phyloP scores from a whole-genome alignment of 2,113 vertebrate species.

The Dasyurus viverrinus region DNA sequence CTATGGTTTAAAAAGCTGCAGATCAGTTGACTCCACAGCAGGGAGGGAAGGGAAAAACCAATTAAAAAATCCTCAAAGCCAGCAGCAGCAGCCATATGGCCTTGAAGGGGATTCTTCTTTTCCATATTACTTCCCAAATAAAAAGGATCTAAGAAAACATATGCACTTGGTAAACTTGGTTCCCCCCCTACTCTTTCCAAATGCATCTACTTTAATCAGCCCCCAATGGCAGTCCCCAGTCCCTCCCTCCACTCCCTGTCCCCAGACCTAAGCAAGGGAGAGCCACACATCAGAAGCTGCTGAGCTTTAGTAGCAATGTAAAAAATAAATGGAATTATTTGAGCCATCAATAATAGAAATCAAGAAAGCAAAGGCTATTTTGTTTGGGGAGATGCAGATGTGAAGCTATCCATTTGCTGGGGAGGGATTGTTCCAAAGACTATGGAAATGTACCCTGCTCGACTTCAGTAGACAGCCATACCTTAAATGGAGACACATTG shows the following conservation, averaged over 20 bases:
- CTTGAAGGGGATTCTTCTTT: background rate
- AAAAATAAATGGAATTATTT: background rate
- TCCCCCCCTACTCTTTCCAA: background rate
- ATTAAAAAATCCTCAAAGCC: background rate
- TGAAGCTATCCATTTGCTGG: rapidly evolving
- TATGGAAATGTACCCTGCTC: background rate
- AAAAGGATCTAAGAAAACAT: background rate
- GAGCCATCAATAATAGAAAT: rapidly evolving
- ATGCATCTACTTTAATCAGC: background rate
- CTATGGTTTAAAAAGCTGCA: background rate
- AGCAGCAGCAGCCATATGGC: background rate
- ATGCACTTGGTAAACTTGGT: background rate
- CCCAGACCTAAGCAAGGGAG: background rate
- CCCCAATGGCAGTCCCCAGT: background rate
- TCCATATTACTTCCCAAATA: background rate
- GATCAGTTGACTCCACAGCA: background rate
- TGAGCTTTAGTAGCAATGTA: background rate
- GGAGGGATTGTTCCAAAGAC: rapidly evolving
- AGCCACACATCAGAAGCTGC: background rate
- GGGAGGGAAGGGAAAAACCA: background rate
- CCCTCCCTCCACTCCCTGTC: too few relatives aligned
- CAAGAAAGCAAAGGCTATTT: background rate
- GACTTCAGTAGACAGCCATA: background rate
- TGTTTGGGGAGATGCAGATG: background rate
- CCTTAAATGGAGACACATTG: constrained; percentile 58